These are phyloP conservation scores for Amphiura filiformis DNA, from an alignment of 35 echinoderm and acorn worm species.

Conservation along the genomic window DNA sequence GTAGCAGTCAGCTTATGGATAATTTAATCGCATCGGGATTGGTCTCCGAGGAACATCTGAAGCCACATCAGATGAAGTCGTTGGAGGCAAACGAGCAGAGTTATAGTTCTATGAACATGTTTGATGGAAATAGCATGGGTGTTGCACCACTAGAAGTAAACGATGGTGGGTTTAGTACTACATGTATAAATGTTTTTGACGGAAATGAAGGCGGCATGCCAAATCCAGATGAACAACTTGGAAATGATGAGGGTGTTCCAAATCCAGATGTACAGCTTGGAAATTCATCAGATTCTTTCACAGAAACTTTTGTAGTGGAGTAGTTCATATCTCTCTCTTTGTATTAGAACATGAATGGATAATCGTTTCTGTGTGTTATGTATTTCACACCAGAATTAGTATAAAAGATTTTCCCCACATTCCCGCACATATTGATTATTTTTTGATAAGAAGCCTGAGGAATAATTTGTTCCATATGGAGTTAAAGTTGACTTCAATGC, in stretches of 20 bases:
- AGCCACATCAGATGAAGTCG: not conserved
- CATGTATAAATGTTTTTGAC: not conserved
- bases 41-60: not conserved
- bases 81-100: not conserved
- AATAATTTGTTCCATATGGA: no score
- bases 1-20: not conserved
- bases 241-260: not conserved
- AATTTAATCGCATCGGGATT: not conserved
- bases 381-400: no score
- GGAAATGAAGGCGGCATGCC: not conserved
- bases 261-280: not conserved
- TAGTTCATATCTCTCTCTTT: no score
- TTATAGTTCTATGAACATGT: not conserved
- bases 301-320: no score
- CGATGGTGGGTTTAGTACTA: not conserved
- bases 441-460: no score
- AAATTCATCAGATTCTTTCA: not conserved
- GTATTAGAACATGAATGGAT: no score
- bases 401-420: no score
- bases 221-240: not conserved
- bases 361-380: no score
- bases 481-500: no score
- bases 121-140: not conserved
- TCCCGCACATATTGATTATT: no score
- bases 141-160: no score